Conservation (phyloP, 2,888 invertebrate species). For the Coleophora deauratella region DNA sequence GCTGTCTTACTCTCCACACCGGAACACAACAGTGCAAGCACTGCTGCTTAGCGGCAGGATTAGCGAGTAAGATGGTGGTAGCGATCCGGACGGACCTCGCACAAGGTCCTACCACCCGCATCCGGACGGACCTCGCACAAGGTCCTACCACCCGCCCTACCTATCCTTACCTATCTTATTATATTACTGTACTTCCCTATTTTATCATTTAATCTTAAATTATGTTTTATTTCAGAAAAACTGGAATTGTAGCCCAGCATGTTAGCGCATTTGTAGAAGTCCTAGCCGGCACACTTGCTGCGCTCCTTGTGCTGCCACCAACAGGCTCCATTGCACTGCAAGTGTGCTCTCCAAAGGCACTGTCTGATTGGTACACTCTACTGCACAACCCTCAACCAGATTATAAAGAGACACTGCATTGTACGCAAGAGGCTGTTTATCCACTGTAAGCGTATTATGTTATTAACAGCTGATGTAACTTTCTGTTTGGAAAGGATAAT, state of each 20-base stretch:
- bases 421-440: constrained; percentile 98
- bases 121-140: too few species aligned
- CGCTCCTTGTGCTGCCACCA: constrained; percentile 88
- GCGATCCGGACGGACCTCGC: too few species aligned
- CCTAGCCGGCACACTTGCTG: constrained; percentile 80
- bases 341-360: constrained; percentile 84
- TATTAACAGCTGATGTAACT: background rate
- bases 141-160: too few species aligned
- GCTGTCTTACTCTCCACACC: too few species aligned
- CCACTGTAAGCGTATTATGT: constrained; percentile 86
- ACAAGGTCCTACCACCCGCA: too few species aligned
- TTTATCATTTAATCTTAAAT: too few species aligned
- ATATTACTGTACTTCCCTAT: too few species aligned
- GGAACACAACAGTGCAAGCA: too few species aligned
- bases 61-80: too few species aligned
- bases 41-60: too few species aligned
- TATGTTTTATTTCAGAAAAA: constrained; percentile 84
- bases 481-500: background rate
- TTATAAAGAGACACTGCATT: constrained; percentile 90
- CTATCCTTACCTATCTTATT: too few species aligned
- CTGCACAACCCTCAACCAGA: constrained; percentile 95
- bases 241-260: constrained; percentile 84
- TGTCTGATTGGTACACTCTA: constrained; percentile 98
- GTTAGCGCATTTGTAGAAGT: constrained; percentile 89
- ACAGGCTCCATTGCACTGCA: constrained; percentile 82